Percentiles rank a stretch among this genome's conserved stretches.
Evolutionary conservation across 2,113 vertebrate species (phyloP).

Genomic region (Meles meles): DNA sequence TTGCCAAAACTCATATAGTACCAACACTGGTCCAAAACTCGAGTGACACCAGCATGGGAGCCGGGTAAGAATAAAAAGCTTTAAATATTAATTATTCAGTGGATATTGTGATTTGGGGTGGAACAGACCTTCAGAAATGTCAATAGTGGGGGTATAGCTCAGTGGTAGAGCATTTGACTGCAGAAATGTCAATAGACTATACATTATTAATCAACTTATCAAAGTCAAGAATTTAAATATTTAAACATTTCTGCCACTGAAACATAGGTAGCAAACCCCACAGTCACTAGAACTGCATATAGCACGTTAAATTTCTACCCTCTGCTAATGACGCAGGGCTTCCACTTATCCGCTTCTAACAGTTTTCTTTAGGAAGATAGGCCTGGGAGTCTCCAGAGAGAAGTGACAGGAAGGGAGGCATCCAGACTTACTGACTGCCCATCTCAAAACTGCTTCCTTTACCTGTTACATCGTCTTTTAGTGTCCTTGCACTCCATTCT

Average conservation of each 20-base stretch:
- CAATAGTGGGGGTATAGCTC: too few relatives aligned
- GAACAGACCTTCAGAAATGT: constrained; percentile 15
- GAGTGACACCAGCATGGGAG: not conserved
- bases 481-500: not conserved
- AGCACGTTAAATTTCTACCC: not conserved
- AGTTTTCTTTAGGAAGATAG: not conserved
- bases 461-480: not conserved
- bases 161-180: too few relatives aligned
- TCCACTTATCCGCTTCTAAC: not conserved
- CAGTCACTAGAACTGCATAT: not conserved
- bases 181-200: constrained; percentile 8
- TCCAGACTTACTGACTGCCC: not conserved
- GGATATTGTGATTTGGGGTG: not conserved
- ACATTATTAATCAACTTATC: constrained; percentile 28
- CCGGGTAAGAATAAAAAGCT: not conserved
- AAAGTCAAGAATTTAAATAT: constrained; percentile 45
- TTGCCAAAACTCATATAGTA: not conserved
- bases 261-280: not conserved
- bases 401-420: not conserved
- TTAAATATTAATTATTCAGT: constrained; percentile 11
- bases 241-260: not conserved
- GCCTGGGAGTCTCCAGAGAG: not conserved
- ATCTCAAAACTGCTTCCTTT: not conserved
- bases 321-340: not conserved
- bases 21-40: not conserved